Base-by-base conservation (phyloP, 2,113 vertebrate genomes). In the Potamarius usumacintae region DNA sequence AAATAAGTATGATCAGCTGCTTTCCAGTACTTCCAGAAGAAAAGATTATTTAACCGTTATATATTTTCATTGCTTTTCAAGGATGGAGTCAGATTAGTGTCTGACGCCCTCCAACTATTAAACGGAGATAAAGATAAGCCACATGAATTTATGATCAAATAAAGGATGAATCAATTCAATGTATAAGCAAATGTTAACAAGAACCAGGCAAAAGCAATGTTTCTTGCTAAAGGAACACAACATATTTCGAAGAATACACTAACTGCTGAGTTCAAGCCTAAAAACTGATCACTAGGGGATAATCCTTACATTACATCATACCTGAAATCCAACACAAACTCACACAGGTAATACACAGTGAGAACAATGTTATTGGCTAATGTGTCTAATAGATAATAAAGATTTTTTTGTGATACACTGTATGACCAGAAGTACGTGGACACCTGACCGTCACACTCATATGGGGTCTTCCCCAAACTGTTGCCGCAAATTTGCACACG, bases 31-130 rank as follows among this genome's bases (percentile, higher is more conserved):
- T 30, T 14, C 25, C 77, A 34, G 53, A 2, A 34, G 55, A 34
- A 83, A 30, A n/a, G 50, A 50, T 30, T 2, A 55, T 55, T 82
- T 60, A 86, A 62, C 7, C 58, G 84, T 79, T 86, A 84, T 86
- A 84, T 53, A n/a, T 83, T 71, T 87, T 18, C 9, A 9, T 14
- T 84, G 48, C 20, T 60, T 74, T 74, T 2, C 69, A 74, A 0
- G 11, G 52, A 84, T 25, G 27, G 48, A 48, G 83, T 79, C 11
- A 55, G 52, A 27, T 55, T 79, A 27, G 76, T 8, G 52, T 55
- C 12, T 17, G 48, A 53, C 11, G 1, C 25, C 12, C 27, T 55
- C 14, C 52, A 55, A 55, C 5, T 78, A 25, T 53, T 78, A n/a
- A 78, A 27, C 50, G 27, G 25, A 78, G 5, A 53, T 27, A n/a